phyloP scores from a whole-genome alignment of 2,113 vertebrate genomes.

The Xenopus borealis region DNA sequence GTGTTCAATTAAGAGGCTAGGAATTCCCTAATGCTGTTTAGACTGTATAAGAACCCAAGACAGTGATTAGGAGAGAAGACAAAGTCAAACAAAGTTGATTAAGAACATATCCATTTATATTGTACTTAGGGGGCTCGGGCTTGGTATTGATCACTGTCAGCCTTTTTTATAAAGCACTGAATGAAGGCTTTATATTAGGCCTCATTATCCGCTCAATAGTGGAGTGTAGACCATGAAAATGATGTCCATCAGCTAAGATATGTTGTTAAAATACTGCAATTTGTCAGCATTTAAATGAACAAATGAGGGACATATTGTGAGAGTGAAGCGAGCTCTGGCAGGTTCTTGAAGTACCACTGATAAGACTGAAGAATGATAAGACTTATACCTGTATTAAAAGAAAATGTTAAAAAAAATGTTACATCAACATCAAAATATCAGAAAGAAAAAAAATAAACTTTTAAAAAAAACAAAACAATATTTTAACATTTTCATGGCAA shows the following conservation, averaged over 20 bases:
- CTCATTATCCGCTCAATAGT: slow-evolving; percentile 76
- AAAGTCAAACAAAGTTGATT: slow-evolving; percentile 60
- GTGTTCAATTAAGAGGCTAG: background rate
- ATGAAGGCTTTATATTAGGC: slow-evolving; percentile 70
- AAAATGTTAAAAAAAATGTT: background rate
- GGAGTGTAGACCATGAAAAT: slow-evolving; percentile 68
- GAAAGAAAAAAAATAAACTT: too few species aligned
- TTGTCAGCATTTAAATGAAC: slow-evolving; percentile 82
- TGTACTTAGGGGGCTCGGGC: slow-evolving; percentile 65
- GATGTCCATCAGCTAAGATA: slow-evolving; percentile 65
- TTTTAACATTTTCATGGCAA: too few species aligned
- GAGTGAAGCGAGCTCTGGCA: slow-evolving; percentile 62
- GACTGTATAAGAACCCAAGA: slow-evolving; percentile 39
- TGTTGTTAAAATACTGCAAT: slow-evolving; percentile 76
- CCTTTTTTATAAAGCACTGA: slow-evolving; percentile 58
- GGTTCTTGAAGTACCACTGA: slow-evolving; percentile 51
- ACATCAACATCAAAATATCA: background rate
- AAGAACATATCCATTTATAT: slow-evolving; percentile 69
- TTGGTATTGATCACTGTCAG: slow-evolving; percentile 73
- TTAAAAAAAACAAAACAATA: too few species aligned
- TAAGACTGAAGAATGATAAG: background rate
- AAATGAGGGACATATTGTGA: slow-evolving; percentile 69
- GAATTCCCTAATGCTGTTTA: background rate
- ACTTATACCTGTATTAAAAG: too few species aligned
- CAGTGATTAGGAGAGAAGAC: slow-evolving; percentile 71